Conservation (phyloP, 2,797 vertebrate species). For the Amniataba percoides region DNA sequence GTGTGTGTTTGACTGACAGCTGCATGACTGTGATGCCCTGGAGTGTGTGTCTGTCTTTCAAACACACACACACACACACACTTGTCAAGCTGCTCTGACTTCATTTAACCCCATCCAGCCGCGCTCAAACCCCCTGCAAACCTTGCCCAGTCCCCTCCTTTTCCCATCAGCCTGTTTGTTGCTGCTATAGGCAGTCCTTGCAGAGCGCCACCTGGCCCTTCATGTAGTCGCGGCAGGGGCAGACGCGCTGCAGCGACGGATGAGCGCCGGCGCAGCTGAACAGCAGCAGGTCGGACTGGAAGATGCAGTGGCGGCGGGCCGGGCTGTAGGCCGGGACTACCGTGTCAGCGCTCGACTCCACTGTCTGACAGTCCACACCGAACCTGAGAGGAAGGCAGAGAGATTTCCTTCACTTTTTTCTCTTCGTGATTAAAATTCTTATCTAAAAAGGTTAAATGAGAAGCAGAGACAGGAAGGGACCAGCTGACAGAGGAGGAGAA, state of each 20-base stretch:
- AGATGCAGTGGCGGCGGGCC: slow-evolving; percentile 91
- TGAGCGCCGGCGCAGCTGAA: slow-evolving; percentile 98
- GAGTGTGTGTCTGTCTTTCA: slow-evolving; percentile 8
- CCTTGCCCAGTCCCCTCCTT: background rate
- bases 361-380: slow-evolving; percentile 91
- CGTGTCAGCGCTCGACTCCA: slow-evolving; percentile 92
- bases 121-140: slow-evolving; percentile 45
- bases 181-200: slow-evolving; percentile 90
- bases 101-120: background rate
- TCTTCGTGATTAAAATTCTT: background rate
- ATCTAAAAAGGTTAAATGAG: background rate
- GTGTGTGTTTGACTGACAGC: slow-evolving; percentile 33
- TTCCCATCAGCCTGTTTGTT: slow-evolving; percentile 16
- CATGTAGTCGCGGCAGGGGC: slow-evolving; percentile 98
- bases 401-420: background rate
- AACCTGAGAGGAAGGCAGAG: slow-evolving; percentile 80
- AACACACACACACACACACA: slow-evolving; percentile 20
- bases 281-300: slow-evolving; percentile 95
- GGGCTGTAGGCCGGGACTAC: slow-evolving; percentile 93
- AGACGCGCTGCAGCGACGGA: slow-evolving; percentile 89
- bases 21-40: slow-evolving; percentile 15
- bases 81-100: slow-evolving; percentile 16
- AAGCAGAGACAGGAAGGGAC: background rate
- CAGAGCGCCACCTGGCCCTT: slow-evolving; percentile 99
- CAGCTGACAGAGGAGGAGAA: background rate